A percentile compares a stretch with the other conserved stretches of the same genome.
These are phyloP conservation scores for Cavia aperea DNA, from an alignment of 2,113 vertebrate genomes.

Conservation along the genomic window DNA sequence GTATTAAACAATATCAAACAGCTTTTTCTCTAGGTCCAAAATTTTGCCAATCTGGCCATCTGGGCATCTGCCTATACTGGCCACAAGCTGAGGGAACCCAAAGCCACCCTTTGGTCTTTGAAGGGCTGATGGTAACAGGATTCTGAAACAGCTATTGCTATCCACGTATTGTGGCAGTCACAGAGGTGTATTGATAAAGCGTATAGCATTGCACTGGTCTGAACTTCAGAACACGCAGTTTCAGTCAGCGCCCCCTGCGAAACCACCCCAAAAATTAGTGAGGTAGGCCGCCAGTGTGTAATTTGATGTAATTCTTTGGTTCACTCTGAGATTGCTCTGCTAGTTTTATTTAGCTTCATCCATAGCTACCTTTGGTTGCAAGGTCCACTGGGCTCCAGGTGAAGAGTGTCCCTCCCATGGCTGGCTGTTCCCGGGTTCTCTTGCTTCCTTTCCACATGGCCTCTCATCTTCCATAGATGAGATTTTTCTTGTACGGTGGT, in stretches of 20 bases:
- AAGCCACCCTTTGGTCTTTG: neutral
- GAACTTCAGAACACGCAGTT: neutral
- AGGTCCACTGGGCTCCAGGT: neutral
- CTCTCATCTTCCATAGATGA: neutral
- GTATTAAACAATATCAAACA: neutral
- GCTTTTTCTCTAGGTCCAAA: neutral
- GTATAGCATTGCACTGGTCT: neutral
- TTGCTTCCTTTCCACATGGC: neutral
- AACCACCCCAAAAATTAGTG: neutral
- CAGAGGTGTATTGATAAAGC: neutral
- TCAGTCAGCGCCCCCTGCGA: neutral
- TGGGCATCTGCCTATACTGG: neutral
- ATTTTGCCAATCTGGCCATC: neutral
- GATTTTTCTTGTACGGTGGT: neutral
- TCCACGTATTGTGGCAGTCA: neutral
- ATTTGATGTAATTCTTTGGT: neutral
- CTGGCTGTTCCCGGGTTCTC: neutral
- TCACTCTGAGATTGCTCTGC: neutral
- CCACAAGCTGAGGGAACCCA: neutral
- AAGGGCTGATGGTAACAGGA: neutral
- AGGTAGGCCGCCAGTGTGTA: neutral
- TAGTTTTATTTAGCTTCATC: neutral
- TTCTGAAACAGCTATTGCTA: neutral
- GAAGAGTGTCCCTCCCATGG: rapidly evolving
- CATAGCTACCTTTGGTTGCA: too few species aligned